Evolutionary conservation across 2,888 invertebrate species (phyloP).

Genomic region (Hemaris fuciformis): DNA sequence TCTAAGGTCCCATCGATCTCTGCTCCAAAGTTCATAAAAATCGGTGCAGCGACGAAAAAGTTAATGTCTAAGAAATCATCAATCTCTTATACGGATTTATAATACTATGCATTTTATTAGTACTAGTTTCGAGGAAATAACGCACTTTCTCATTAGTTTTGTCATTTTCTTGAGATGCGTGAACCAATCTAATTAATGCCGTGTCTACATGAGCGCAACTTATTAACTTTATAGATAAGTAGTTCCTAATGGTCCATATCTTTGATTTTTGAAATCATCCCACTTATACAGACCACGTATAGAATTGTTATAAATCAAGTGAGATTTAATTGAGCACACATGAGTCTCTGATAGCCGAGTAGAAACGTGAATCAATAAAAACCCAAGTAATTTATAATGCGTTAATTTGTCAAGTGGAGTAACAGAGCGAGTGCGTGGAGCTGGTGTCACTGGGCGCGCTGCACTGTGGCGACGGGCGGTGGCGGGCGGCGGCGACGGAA

Average conservation of each 20-base stretch:
- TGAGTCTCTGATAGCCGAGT: background rate
- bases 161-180: too few species aligned
- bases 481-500: constrained; percentile 25
- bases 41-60: too few species aligned
- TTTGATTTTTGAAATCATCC: background rate
- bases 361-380: background rate
- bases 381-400: background rate
- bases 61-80: too few species aligned
- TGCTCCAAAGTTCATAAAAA: too few species aligned
- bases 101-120: too few species aligned
- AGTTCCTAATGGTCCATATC: background rate
- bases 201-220: too few species aligned
- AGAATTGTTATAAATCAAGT: background rate
- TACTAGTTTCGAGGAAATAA: too few species aligned
- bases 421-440: background rate
- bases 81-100: too few species aligned
- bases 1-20: too few species aligned
- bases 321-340: background rate
- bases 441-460: background rate
- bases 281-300: background rate
- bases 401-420: background rate
- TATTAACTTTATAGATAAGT: background rate
- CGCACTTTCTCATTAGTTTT: too few species aligned
- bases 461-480: constrained; percentile 1
- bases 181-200: too few species aligned